phyloP scores from a whole-genome alignment of 30 jellyfish, hydroid and myxozoan species.

The Mastigias papua region DNA sequence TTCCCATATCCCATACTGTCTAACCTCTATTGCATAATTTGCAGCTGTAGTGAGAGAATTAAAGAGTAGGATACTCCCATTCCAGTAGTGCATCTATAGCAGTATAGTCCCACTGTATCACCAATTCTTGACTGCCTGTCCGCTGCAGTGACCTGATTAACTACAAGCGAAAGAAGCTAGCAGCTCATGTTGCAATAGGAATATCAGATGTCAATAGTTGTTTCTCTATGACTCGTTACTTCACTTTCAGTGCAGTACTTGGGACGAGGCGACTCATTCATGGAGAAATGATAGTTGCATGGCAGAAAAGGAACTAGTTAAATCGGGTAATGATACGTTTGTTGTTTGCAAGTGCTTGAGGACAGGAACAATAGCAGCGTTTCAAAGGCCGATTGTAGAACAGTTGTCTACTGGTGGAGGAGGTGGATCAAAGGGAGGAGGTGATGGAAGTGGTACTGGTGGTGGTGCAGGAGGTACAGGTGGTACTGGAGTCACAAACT shows the following conservation, averaged over 20 bases:
- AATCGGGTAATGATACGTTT: constrained; percentile 4
- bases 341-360: constrained; percentile 68
- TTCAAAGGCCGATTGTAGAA: constrained; percentile 12
- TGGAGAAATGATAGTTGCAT: constrained; percentile 69
- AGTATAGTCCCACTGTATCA: too few relatives aligned
- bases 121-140: too few relatives aligned
- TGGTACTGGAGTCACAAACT: not conserved
- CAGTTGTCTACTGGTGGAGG: not conserved
- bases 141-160: too few relatives aligned
- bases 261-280: constrained; percentile 55
- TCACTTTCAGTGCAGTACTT: constrained; percentile 50
- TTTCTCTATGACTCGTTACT: not conserved
- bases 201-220: not conserved
- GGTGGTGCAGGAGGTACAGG: not conserved
- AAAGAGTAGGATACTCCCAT: too few relatives aligned
- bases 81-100: too few relatives aligned
- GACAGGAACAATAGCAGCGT: constrained; percentile 71
- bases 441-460: not conserved
- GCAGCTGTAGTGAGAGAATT: too few relatives aligned
- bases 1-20: too few relatives aligned
- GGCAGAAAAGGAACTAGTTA: constrained; percentile 18
- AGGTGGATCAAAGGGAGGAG: too few relatives aligned
- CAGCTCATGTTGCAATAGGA: not conserved
- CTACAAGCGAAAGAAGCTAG: too few relatives aligned
- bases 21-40: too few relatives aligned